phyloP scores from a whole-genome alignment of 2,888 invertebrate genomes.

The Hydriomena furcata region DNA sequence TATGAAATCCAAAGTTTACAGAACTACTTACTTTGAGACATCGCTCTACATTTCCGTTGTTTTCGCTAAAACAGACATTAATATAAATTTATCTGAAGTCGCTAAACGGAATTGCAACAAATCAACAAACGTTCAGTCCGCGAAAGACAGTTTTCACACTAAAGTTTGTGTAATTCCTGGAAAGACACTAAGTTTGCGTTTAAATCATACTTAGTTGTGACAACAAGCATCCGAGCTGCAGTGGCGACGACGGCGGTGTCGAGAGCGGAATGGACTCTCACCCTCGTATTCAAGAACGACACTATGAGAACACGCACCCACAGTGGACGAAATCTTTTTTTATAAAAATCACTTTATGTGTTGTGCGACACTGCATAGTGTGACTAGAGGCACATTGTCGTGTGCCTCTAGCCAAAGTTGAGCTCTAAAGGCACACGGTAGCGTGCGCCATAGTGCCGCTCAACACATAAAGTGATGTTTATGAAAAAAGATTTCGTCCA shows the following conservation, averaged over 20 bases:
- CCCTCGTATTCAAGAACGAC: no score
- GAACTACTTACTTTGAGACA: not conserved
- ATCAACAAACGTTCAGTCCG: conserved; percentile 25
- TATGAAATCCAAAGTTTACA: not conserved
- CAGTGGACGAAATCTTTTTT: no score
- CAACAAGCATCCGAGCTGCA: conserved; percentile 49
- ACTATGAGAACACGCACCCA: no score
- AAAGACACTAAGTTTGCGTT: conserved; percentile 56
- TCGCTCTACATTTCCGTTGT: conserved; percentile 2
- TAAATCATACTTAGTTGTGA: conserved; percentile 63
- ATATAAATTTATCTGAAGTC: conserved; percentile 9
- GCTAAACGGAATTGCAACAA: conserved; percentile 23
- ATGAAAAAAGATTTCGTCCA: no score
- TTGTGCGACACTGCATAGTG: no score
- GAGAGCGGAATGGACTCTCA: conserved; percentile 1
- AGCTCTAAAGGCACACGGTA: no score
- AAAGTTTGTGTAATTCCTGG: conserved; percentile 57
- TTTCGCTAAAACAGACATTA: conserved; percentile 8
- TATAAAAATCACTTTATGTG: no score
- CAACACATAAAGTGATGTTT: no score
- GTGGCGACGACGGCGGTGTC: conserved; percentile 2
- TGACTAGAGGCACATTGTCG: no score
- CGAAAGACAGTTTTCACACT: conserved; percentile 45
- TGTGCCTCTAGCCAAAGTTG: no score
- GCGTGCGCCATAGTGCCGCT: no score